These are phyloP conservation scores for Mormyrops attenuatus DNA, from an alignment of 2,797 vertebrate genomes.

Conservation along the genomic window DNA sequence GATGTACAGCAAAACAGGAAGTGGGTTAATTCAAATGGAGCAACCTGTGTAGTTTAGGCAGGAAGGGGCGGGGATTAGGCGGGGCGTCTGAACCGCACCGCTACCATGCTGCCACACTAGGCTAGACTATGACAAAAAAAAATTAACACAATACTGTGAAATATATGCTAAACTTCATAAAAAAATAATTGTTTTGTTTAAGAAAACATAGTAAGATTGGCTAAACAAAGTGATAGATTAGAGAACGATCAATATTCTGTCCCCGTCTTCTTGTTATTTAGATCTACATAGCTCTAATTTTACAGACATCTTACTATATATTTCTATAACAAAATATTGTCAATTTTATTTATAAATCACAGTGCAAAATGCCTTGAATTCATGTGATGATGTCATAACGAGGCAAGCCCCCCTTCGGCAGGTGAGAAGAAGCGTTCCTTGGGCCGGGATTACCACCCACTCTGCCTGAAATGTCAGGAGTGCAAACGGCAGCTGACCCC, in stretches of 20 bases:
- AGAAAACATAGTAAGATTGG: background rate
- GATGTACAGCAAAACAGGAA: constrained; percentile 26
- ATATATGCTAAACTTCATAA: background rate
- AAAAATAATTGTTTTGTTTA: background rate
- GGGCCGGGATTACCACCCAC: constrained; percentile 73
- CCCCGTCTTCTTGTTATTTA: background rate
- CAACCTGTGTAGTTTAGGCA: constrained; percentile 30
- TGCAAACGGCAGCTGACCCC: constrained; percentile 70
- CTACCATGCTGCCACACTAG: background rate
- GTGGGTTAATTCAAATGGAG: constrained; percentile 22
- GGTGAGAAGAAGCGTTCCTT: constrained; percentile 72
- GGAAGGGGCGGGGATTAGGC: background rate
- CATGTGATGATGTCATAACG: background rate
- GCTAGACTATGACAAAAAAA: background rate
- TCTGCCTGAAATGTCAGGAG: constrained; percentile 72
- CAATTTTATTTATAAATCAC: background rate
- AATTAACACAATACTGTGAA: background rate
- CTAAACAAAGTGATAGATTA: background rate
- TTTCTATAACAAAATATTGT: background rate
- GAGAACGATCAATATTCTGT: background rate
- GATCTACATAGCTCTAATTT: background rate
- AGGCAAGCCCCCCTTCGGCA: constrained; percentile 29
- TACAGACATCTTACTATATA: background rate
- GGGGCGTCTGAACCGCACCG: constrained; percentile 19
- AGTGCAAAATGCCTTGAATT: background rate